Evolutionary conservation across 2,888 invertebrate genomes (phyloP).

Genomic region (Helicoverpa assulta): DNA sequence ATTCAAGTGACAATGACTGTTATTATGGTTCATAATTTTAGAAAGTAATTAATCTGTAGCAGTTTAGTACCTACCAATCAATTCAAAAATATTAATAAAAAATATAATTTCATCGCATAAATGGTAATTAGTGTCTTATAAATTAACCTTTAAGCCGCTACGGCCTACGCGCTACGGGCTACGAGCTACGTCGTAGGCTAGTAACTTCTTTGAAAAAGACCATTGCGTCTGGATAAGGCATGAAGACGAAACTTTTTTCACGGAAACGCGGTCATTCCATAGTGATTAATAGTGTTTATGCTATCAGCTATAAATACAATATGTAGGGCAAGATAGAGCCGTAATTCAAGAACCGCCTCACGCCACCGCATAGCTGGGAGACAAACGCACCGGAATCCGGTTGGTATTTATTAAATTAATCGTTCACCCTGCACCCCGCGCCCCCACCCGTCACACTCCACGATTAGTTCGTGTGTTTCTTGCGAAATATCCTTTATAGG

Average conservation of each 20-base stretch:
- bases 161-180: conserved; percentile 44
- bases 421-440: conserved; percentile 69
- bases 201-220: conserved; percentile 13
- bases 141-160: conserved; percentile 41
- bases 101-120: neutral
- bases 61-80: too few species aligned
- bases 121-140: conserved; percentile 19
- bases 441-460: conserved; percentile 54
- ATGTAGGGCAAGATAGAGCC: conserved; percentile 65
- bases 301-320: conserved; percentile 58
- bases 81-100: neutral
- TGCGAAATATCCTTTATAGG: conserved; percentile 57
- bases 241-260: conserved; percentile 24
- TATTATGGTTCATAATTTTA: too few species aligned
- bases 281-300: conserved; percentile 62
- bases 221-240: neutral
- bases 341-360: conserved; percentile 78
- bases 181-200: conserved; percentile 19
- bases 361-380: conserved; percentile 79
- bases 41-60: too few species aligned
- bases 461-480: conserved; percentile 64
- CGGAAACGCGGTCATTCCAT: conserved; percentile 17
- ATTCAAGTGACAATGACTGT: too few species aligned
- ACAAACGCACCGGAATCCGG: conserved; percentile 85
- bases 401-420: conserved; percentile 88